Evolutionary conservation across 2,797 vertebrate genomes (phyloP).

Genomic region (Calcarius lapponicus): DNA sequence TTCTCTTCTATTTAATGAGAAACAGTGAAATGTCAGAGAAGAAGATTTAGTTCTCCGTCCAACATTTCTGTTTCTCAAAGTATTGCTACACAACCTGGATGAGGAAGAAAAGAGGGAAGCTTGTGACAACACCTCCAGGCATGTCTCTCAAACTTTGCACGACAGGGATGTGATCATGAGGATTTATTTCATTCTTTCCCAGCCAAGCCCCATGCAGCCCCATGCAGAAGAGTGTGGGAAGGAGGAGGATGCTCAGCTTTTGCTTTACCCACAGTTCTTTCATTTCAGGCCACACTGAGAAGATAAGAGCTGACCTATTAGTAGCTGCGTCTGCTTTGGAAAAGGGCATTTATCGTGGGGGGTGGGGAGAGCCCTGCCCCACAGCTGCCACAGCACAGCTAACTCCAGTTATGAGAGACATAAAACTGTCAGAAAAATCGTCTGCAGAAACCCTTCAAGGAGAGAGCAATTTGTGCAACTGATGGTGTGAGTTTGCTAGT

Average conservation of each 20-base stretch:
- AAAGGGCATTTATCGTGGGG: background rate
- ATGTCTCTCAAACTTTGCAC: background rate
- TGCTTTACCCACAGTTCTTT: background rate
- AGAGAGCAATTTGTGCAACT: slow-evolving; percentile 49
- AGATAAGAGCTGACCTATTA: background rate
- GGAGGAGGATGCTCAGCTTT: background rate
- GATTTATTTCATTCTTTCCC: background rate
- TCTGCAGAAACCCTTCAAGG: slow-evolving; percentile 41
- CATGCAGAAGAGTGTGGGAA: background rate
- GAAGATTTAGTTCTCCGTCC: background rate
- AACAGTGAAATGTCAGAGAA: background rate
- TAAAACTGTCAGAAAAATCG: slow-evolving; percentile 44
- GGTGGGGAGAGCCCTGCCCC: background rate
- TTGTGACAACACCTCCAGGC: background rate
- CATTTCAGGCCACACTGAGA: background rate
- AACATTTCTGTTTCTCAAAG: background rate
- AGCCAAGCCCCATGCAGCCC: background rate
- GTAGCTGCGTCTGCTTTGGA: background rate
- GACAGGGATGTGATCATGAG: background rate
- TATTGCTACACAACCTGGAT: background rate
- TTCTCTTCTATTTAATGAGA: background rate
- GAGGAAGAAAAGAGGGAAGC: background rate
- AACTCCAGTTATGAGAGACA: background rate
- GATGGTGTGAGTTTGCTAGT: slow-evolving; percentile 18
- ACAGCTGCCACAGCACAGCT: background rate